These are phyloP conservation scores for Chondrosia reniformis DNA, from an alignment of 37 sponge, comb jelly and placozoan species.

Conservation along the genomic window DNA sequence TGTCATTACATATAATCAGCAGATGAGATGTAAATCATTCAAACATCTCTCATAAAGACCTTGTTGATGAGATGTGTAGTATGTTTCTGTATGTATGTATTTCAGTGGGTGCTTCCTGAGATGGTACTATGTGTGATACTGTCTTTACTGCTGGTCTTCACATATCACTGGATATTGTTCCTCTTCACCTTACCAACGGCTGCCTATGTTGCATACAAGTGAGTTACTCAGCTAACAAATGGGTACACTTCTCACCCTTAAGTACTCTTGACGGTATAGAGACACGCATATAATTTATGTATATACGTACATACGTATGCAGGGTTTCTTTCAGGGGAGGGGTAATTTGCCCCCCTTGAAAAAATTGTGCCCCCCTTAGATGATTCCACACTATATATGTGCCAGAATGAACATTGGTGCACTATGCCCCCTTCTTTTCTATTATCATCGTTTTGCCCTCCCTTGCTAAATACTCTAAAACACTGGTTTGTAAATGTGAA, in stretches of 20 bases:
- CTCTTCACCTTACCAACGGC: conserved; percentile 51
- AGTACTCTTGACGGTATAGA: not conserved
- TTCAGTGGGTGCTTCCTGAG: conserved; percentile 84
- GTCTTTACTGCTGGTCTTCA: conserved; percentile 58
- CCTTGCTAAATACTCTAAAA: too few species aligned
- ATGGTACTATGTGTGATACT: conserved; percentile 35
- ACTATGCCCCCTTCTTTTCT: too few species aligned
- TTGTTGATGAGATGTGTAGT: too few species aligned
- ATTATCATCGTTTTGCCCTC: too few species aligned
- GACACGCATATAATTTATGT: not conserved
- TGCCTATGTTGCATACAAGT: conserved; percentile 58
- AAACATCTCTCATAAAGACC: too few species aligned
- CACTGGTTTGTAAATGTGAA: too few species aligned
- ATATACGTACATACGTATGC: not conserved
- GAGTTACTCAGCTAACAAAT: not conserved
- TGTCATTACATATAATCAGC: not conserved
- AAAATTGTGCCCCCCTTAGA: too few species aligned
- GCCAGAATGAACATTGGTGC: too few species aligned
- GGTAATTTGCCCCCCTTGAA: too few species aligned
- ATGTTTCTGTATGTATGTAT: not conserved
- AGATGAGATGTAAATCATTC: not conserved
- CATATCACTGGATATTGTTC: conserved; percentile 79
- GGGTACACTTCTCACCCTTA: not conserved
- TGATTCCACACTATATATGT: too few species aligned
- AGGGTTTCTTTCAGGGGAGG: not conserved